Percentiles rank a stretch among this genome's conserved stretches.
Evolutionary conservation across 1,140 invertebrate genomes (phyloP).

Genomic region (Papilio polyxenes): DNA sequence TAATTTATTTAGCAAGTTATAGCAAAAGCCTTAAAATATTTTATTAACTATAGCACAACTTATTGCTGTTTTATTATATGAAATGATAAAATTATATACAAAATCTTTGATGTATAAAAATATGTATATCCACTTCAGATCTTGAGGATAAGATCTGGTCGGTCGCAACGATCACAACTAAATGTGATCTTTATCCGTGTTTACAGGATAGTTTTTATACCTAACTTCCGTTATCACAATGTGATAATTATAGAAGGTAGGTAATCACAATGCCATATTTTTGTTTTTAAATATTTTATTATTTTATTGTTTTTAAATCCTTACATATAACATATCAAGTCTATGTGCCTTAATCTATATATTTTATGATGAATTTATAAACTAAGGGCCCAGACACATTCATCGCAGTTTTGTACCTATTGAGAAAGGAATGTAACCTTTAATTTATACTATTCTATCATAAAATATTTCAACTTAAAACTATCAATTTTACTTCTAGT

Average conservation of each 20-base stretch:
- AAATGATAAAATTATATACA: constrained; percentile 75
- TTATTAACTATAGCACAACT: constrained; percentile 68
- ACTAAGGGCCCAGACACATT: constrained; percentile 80
- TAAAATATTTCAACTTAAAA: constrained; percentile 70
- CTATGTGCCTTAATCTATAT: constrained; percentile 69
- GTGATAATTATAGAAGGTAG: constrained; percentile 58
- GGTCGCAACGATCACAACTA: constrained; percentile 76
- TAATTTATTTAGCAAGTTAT: constrained; percentile 60
- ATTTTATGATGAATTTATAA: constrained; percentile 80
- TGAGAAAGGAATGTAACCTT: constrained; percentile 80
- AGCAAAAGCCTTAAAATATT: constrained; percentile 74
- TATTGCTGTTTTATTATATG: constrained; percentile 62
- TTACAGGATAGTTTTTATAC: constrained; percentile 76
- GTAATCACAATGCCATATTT: constrained; percentile 76
- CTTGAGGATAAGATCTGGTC: constrained; percentile 75
- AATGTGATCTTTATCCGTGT: constrained; percentile 71
- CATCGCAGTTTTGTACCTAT: constrained; percentile 74
- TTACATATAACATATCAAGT: constrained; percentile 65
- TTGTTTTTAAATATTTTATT: constrained; percentile 49
- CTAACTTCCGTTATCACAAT: constrained; percentile 60
- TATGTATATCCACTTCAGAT: constrained; percentile 76
- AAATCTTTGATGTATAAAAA: constrained; percentile 75
- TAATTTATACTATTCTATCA: constrained; percentile 78
- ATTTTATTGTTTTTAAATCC: constrained; percentile 56
- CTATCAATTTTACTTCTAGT: constrained; percentile 61